Evolutionary conservation across 2,113 vertebrate genomes (phyloP).

Genomic region (Brachyhypopomus gauderio): DNA sequence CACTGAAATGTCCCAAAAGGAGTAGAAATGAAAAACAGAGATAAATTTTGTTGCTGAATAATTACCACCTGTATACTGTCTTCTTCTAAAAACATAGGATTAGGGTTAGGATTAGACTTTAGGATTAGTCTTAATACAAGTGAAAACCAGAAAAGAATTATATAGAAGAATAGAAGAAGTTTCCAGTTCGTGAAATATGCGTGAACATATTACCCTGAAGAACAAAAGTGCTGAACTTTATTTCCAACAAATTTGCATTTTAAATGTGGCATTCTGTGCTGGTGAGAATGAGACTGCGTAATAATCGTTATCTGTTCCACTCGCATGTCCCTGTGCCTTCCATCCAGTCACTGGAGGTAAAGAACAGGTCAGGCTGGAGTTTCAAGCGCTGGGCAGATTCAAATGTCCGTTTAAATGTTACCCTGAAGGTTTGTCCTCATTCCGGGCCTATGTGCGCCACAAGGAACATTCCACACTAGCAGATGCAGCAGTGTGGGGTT

Average conservation of each 20-base stretch:
- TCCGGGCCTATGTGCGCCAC: constrained; percentile 12
- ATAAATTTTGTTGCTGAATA: background rate
- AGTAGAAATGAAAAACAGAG: no score
- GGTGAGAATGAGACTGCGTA: background rate
- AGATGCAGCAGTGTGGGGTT: background rate
- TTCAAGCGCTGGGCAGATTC: no score
- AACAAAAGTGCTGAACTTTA: background rate
- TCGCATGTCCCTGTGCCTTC: constrained; percentile 29
- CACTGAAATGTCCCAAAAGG: no score
- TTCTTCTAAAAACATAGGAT: background rate
- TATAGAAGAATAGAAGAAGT: background rate
- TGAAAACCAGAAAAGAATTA: no score
- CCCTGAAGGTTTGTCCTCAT: constrained; percentile 4
- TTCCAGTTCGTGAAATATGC: background rate
- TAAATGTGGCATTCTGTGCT: background rate
- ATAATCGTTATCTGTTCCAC: constrained; percentile 1
- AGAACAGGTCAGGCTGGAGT: no score
- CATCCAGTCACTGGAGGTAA: constrained; percentile 21
- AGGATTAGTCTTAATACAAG: no score
- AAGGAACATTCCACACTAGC: background rate
- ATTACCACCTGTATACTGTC: background rate
- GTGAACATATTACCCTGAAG: background rate
- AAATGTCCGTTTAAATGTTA: constrained; percentile 29
- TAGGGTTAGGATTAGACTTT: background rate
- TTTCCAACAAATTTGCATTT: constrained; percentile 23